phyloP scores from a whole-genome alignment of 2,797 vertebrate species.

The Acanthornis magna region DNA sequence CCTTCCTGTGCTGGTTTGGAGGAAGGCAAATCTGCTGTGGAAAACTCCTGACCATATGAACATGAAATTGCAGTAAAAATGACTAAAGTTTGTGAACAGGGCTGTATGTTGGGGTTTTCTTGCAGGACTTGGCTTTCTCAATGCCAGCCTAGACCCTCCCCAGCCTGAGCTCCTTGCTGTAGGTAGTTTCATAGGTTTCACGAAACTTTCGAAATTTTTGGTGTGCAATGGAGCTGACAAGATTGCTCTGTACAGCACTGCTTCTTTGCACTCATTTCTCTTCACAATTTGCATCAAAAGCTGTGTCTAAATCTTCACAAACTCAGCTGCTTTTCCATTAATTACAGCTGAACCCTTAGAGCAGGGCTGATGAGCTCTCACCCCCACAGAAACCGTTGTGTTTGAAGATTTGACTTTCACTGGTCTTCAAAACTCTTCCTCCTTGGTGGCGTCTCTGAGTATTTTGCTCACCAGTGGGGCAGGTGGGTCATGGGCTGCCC shows the following conservation, averaged over 20 bases:
- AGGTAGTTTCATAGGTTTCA: background rate
- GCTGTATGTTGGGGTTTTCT: background rate
- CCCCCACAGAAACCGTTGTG: background rate
- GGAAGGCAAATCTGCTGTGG: background rate
- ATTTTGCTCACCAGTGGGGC: background rate
- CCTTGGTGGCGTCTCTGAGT: accelerated
- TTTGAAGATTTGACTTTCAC: background rate
- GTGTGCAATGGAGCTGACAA: background rate
- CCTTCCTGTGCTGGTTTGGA: background rate
- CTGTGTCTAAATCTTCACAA: background rate
- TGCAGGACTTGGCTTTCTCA: background rate
- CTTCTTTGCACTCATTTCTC: background rate
- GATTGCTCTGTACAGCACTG: accelerated
- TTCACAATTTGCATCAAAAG: background rate
- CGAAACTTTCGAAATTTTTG: background rate
- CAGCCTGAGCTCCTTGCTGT: background rate
- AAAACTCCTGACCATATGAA: background rate
- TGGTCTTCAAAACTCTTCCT: accelerated
- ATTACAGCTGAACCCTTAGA: background rate
- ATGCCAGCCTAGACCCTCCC: background rate
- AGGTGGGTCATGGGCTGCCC: background rate
- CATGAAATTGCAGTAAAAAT: background rate
- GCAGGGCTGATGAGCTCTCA: background rate
- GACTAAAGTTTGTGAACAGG: background rate
- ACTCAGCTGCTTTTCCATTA: background rate